Base-by-base conservation (phyloP, 2,888 invertebrate genomes). In the Tupiocoris notatus region DNA sequence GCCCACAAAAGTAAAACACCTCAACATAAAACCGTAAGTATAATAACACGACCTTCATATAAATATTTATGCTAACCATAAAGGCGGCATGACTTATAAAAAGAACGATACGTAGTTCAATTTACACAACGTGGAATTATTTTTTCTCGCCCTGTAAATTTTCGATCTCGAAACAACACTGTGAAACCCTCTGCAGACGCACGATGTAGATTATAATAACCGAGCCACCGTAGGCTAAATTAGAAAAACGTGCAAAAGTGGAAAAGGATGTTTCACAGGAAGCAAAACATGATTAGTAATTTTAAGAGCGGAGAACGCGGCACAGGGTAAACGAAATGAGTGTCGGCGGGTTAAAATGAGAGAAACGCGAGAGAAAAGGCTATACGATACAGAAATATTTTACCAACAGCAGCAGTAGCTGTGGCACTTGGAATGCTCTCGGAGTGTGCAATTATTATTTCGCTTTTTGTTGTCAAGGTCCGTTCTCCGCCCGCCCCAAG, bases 231-330 rank as follows among this genome's bases (percentile, higher is more conserved):
- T 39, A 39, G 12, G 39, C 39, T 39, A 39, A 54, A 67, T 57
- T 67, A 57, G 22, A 67, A 67, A 67, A 67, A 67, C n/a, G 67
- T 56, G 67, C 57, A 56, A n/a, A n/a, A 67, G 57, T 67, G 67
- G 67, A 67, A 57, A 57, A 67, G 65, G 65, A 39, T 65, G 65
- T 39, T 65, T 12, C 65, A 39, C 25, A 39, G 25, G 65, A 65
- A 65, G 65, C 65, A 67, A 67, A 67, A 67, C 67, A 57, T 67
- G 57, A 54, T 67, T 65, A 17, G 56, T 67, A 67, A 57, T 67
- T 67, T 67, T 16, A 56, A 20, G 21, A 59, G 39, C 58, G 25
- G 16, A 57, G 25, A 24, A 59, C 39, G 3, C 39, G 39, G 12
- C n/a, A n/a, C 39, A 39, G 39, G 3, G 6, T 3, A 7, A 39